Evolutionary conservation across 2,888 invertebrate genomes (phyloP).

Genomic region (Bellardia pandia): DNA sequence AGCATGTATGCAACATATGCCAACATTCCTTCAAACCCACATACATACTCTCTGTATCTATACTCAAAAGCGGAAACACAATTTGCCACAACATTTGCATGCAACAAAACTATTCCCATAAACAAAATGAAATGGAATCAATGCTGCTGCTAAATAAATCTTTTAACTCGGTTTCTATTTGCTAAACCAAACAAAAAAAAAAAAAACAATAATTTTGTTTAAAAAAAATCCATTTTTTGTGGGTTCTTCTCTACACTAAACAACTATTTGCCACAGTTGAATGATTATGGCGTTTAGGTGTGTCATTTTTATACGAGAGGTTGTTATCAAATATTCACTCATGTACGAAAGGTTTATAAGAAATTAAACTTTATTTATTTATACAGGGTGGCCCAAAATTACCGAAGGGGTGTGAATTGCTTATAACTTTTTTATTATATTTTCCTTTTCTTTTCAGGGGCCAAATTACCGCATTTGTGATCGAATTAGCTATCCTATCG

Average conservation of each 20-base stretch:
- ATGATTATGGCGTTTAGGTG: conserved; percentile 74
- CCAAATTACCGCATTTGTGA: no score
- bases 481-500: no score
- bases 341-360: conserved; percentile 41
- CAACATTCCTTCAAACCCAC: conserved; percentile 21
- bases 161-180: conserved; percentile 38
- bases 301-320: conserved; percentile 72
- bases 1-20: background rate
- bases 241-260: conserved; percentile 5
- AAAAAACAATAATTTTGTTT: background rate
- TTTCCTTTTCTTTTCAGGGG: no score
- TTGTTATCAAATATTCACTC: conserved; percentile 46
- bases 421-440: no score
- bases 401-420: no score
- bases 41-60: background rate
- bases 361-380: conserved; percentile 38
- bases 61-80: background rate
- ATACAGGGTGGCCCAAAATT: background rate
- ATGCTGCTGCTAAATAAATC: background rate
- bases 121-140: conserved; percentile 4
- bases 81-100: conserved; percentile 22
- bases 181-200: conserved; percentile 7
- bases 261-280: conserved; percentile 66
- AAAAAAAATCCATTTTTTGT: background rate
- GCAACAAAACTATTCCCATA: conserved; percentile 28